Base-by-base conservation (phyloP, 2,888 invertebrate genomes). In the Drosophila paracracens region DNA sequence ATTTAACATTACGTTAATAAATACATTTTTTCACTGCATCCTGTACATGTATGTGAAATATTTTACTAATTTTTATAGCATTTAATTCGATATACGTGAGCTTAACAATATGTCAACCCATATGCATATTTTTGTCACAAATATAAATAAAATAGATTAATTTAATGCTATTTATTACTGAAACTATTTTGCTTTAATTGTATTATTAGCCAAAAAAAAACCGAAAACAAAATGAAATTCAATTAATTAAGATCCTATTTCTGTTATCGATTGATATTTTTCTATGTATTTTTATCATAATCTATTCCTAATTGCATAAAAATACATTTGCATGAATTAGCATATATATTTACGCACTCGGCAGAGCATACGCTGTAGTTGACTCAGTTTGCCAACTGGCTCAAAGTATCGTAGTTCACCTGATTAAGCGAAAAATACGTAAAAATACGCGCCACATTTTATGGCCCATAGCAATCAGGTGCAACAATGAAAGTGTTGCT, bases 371-470 rank as follows among this genome's bases (percentile, higher is more conserved):
- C 27, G 11, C 36, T 36, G 36, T 7, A 36, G 48, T 46, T 48
- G 3, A 29, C n/a, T 21, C 8, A 35, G 38, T 36, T 21, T 46
- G 52, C 46, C 43, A 74, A 60, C 57, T 74, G 67, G 63, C 48
- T 65, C 62, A 63, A 31, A 54, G 58, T 60, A 54, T 52, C 36
- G 13, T 25, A 59, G 64, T 66, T 70, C 25, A 62, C 50, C 70
- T 70, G 76, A 85, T 76, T 79, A 72, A 60, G 57, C 29, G 53
- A 31, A 59, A 70, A 67, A 66, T 67, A 25, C 63, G 62, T 67
- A 73, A 84, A 73, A 69, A 58, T 52, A 54, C 40, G 53, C 48
- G 61, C 29, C 56, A 72, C 59, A 68, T 78, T 85, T 87, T 79
- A 77, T 72, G 70, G 50, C 29, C 31, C 38, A 43, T 58, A 53